phyloP scores from a whole-genome alignment of 2,888 invertebrate genomes.

The Dolichopus griseipennis region DNA sequence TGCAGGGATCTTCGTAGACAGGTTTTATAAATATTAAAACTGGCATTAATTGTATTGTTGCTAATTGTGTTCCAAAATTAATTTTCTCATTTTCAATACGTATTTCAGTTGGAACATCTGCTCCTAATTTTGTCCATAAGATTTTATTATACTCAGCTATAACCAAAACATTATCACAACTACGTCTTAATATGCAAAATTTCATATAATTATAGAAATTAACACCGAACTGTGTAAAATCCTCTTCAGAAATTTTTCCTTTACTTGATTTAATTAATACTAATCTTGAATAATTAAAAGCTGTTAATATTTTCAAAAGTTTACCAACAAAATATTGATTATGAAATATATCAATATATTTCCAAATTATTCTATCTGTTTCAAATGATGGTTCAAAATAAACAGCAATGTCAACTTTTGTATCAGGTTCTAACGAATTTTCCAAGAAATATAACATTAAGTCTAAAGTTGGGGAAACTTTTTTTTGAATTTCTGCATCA shows the following conservation, averaged over 20 bases:
- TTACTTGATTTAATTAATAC: constrained; percentile 34
- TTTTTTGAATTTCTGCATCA: constrained; percentile 46
- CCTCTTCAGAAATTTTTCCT: constrained; percentile 16
- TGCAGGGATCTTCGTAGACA: constrained; percentile 24
- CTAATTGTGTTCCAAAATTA: constrained; percentile 51
- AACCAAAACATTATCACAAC: constrained; percentile 37
- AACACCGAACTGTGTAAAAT: constrained; percentile 32
- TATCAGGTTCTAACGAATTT: constrained; percentile 44
- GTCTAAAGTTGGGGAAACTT: constrained; percentile 50
- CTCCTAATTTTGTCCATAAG: constrained; percentile 42
- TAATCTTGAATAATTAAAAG: constrained; percentile 34
- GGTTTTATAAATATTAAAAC: constrained; percentile 45
- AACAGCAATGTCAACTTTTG: constrained; percentile 34
- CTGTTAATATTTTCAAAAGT: constrained; percentile 31
- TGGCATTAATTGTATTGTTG: constrained; percentile 56
- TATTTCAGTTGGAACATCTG: constrained; percentile 36
- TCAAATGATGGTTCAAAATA: constrained; percentile 37
- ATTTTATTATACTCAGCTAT: constrained; percentile 41
- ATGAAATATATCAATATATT: constrained; percentile 37
- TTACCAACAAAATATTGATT: constrained; percentile 35
- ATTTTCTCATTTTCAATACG: constrained; percentile 36
- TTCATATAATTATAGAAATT: constrained; percentile 41
- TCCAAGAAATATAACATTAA: constrained; percentile 50
- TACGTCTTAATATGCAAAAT: constrained; percentile 35
- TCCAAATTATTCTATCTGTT: constrained; percentile 36